phyloP scores from a whole-genome alignment of 2,113 vertebrate species.

The Pseudonaja textilis region DNA sequence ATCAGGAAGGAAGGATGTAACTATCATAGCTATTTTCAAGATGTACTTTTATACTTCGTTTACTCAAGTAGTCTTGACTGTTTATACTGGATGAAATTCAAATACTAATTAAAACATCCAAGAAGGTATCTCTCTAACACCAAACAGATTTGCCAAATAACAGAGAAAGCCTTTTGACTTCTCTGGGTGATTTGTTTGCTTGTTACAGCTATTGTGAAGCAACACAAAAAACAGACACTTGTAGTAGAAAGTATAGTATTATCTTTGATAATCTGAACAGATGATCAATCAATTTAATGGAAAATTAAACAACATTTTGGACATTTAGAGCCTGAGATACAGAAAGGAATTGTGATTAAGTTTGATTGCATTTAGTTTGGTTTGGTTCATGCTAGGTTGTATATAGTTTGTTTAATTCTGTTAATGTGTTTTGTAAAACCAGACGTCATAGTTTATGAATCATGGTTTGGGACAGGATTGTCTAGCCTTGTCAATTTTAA shows the following conservation, averaged over 20 bases:
- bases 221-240: background rate
- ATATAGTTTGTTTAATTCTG: background rate
- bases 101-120: constrained; percentile 38
- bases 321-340: background rate
- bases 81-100: constrained; percentile 32
- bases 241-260: background rate
- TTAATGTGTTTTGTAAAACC: background rate
- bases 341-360: background rate
- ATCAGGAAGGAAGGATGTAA: background rate
- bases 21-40: constrained; percentile 11
- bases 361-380: background rate
- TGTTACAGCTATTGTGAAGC: constrained; percentile 18
- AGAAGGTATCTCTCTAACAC: constrained; percentile 21
- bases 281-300: background rate
- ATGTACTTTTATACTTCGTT: constrained; percentile 15
- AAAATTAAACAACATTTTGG: accelerated
- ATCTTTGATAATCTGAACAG: background rate
- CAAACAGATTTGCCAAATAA: constrained; percentile 20
- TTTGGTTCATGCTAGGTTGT: background rate
- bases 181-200: background rate
- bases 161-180: constrained; percentile 30
- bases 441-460: background rate
- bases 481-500: background rate
- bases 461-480: background rate
- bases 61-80: background rate